phyloP scores from a whole-genome alignment of 2,888 invertebrate genomes.

The Meteorus colon region DNA sequence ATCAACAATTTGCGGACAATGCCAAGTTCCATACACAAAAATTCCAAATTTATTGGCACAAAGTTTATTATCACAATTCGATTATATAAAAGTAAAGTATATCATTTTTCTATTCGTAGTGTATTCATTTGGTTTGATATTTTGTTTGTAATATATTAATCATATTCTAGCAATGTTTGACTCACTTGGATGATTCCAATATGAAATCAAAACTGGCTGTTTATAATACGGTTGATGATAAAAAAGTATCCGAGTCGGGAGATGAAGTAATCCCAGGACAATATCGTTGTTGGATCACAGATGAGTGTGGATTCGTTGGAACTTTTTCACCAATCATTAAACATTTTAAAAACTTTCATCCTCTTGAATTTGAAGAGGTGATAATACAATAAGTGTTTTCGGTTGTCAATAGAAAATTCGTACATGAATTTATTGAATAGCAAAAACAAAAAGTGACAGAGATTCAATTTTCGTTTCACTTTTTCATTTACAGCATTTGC shows the following conservation, averaged over 20 bases:
- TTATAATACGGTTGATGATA: neutral
- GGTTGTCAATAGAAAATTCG: too few relatives aligned
- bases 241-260: neutral
- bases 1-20: neutral
- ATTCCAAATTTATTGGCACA: constrained; percentile 7
- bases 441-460: too few relatives aligned
- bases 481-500: neutral
- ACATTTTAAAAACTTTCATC: neutral
- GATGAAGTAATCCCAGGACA: neutral
- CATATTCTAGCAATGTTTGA: neutral
- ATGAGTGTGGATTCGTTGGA: neutral
- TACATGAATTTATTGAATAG: too few relatives aligned
- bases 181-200: neutral
- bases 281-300: neutral
- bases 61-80: neutral
- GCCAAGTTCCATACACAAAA: neutral
- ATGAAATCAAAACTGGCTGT: neutral
- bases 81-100: neutral
- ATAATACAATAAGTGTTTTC: too few relatives aligned
- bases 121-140: neutral
- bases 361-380: neutral
- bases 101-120: neutral
- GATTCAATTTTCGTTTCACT: neutral
- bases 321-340: neutral
- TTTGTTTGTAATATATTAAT: neutral